These are phyloP conservation scores for Novumbra hubbsi DNA, from an alignment of 2,797 vertebrate genomes.

Conservation along the genomic window DNA sequence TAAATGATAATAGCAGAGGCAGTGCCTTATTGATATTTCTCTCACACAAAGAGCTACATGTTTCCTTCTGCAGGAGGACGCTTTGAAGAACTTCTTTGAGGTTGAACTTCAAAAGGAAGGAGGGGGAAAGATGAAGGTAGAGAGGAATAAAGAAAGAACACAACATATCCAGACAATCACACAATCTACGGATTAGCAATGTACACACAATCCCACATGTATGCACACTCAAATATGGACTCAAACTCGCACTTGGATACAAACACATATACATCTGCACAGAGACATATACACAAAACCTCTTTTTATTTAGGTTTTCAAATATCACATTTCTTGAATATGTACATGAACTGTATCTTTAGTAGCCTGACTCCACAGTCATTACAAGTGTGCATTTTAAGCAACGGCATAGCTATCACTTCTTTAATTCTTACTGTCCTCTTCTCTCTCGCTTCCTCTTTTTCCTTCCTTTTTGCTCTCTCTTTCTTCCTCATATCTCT, in stretches of 20 bases:
- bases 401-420: not conserved
- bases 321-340: no score
- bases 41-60: constrained; percentile 64
- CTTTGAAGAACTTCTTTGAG: constrained; percentile 73
- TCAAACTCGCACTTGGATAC: not conserved
- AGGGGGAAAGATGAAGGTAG: constrained; percentile 46
- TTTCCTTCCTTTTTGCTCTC: no score
- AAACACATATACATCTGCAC: not conserved
- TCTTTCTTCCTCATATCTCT: no score
- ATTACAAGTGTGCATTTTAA: not conserved
- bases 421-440: not conserved
- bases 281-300: not conserved
- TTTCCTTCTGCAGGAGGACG: constrained; percentile 41
- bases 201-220: constrained; percentile 14
- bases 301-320: no score
- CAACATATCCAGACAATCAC: constrained; percentile 24
- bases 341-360: no score
- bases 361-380: not conserved
- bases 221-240: not conserved
- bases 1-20: constrained; percentile 58
- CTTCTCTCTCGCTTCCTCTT: no score
- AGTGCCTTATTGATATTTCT: constrained; percentile 65
- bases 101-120: constrained; percentile 61
- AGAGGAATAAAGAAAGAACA: constrained; percentile 25
- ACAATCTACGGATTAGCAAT: not conserved